Percentiles rank a stretch among this genome's conserved stretches.
phyloP scores from a whole-genome alignment of 2,797 vertebrate species.

The Characodon lateralis region DNA sequence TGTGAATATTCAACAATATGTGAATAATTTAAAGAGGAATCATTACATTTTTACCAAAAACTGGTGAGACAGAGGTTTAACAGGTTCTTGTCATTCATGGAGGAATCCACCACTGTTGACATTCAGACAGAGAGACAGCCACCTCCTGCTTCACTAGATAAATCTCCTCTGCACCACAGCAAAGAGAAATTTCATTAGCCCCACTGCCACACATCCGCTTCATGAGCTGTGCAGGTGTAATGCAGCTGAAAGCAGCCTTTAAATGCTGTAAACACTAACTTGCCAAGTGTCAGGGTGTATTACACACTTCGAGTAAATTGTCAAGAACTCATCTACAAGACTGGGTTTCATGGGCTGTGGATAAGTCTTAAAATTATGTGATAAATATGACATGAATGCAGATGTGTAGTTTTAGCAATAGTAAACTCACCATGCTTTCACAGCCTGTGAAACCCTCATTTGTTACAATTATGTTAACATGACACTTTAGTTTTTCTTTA shows the following conservation, averaged over 20 bases:
- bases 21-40: conserved; percentile 3
- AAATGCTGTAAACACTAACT: conserved; percentile 78
- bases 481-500: conserved; percentile 15
- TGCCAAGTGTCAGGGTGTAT: conserved; percentile 75
- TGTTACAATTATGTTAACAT: conserved; percentile 29
- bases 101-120: conserved; percentile 67
- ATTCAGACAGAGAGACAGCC: conserved; percentile 68
- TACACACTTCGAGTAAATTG: conserved; percentile 74
- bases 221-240: conserved; percentile 82
- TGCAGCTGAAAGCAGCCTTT: conserved; percentile 84
- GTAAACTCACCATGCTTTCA: conserved; percentile 21
- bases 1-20: not conserved
- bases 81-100: conserved; percentile 43
- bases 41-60: conserved; percentile 51
- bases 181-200: conserved; percentile 85
- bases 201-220: conserved; percentile 76
- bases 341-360: conserved; percentile 45
- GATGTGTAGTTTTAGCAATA: conserved; percentile 39
- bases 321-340: conserved; percentile 57
- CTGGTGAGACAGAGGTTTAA: conserved; percentile 33
- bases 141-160: conserved; percentile 77
- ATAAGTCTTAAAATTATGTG: conserved; percentile 31
- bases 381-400: conserved; percentile 46
- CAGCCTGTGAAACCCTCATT: conserved; percentile 11
- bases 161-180: conserved; percentile 75